Evolutionary conservation across 23 tunicate species (phyloP).

Genomic region (Ciona savignyi): DNA sequence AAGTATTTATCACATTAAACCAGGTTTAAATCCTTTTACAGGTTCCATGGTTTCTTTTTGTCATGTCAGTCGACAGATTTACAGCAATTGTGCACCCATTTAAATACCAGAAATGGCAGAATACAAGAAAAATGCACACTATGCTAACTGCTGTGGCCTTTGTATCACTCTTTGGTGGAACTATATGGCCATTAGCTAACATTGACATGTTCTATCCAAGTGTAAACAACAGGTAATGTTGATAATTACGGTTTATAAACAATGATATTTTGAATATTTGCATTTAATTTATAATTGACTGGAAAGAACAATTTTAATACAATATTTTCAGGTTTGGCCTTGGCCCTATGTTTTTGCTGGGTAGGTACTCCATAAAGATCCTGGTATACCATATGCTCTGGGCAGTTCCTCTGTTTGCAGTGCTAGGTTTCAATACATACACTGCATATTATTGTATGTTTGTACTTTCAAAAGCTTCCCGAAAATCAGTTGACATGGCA

Average conservation of each 20-base stretch:
- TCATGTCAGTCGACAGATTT: slow-evolving; percentile 4
- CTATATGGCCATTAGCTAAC: slow-evolving; percentile 5
- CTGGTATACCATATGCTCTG: neutral
- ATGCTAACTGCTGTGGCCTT: neutral
- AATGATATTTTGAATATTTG: too few species aligned
- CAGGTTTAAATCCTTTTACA: neutral
- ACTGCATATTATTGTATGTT: slow-evolving; percentile 12
- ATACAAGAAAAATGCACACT: neutral
- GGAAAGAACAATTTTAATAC: too few species aligned
- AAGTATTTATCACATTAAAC: too few species aligned
- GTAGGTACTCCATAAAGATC: neutral
- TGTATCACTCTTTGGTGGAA: neutral
- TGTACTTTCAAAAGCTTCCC: too few species aligned
- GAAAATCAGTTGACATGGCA: too few species aligned
- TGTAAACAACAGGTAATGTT: slow-evolving; percentile 10
- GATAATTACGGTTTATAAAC: neutral
- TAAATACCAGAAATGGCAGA: slow-evolving; percentile 1
- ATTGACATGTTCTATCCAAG: neutral
- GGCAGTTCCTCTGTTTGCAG: neutral
- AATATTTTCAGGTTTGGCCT: slow-evolving; percentile 14
- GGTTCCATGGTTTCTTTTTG: slow-evolving; percentile 5
- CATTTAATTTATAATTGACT: too few species aligned
- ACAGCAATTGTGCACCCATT: slow-evolving; percentile 3
- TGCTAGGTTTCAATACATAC: neutral
- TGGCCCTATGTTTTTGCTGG: slow-evolving; percentile 11